These are phyloP conservation scores for Apogon talboti DNA, from an alignment of 2,797 vertebrate species.

Conservation along the genomic window DNA sequence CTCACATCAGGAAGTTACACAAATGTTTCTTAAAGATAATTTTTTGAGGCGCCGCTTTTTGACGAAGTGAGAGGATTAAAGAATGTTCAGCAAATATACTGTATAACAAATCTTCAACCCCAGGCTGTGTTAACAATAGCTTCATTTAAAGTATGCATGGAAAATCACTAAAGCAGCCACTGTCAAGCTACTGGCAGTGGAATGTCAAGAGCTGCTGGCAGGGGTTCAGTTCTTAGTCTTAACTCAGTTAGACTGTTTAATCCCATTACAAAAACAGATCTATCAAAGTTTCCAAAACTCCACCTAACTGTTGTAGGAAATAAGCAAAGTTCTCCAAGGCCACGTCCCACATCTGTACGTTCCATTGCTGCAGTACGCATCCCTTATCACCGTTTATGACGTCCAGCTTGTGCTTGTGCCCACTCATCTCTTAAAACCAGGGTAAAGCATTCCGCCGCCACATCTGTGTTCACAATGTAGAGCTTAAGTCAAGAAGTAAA, in stretches of 20 bases:
- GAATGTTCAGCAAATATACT: conserved; percentile 55
- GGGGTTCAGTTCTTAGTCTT: conserved; percentile 50
- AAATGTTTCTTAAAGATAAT: conserved; percentile 38
- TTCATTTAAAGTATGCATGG: conserved; percentile 60
- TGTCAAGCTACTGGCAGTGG: conserved; percentile 56
- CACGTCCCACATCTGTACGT: neutral
- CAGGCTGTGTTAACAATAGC: conserved; percentile 58
- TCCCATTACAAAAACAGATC: conserved; percentile 61
- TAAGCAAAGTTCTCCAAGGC: conserved; percentile 17
- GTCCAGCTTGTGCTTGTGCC: conserved; percentile 23
- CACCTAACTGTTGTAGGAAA: conserved; percentile 36
- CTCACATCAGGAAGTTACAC: conserved; percentile 35
- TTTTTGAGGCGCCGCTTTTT: conserved; percentile 22
- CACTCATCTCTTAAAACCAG: conserved; percentile 18
- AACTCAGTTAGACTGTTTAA: conserved; percentile 59
- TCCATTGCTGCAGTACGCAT: conserved; percentile 1
- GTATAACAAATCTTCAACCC: conserved; percentile 56
- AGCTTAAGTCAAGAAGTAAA: too few relatives aligned
- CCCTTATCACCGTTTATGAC: conserved; percentile 16
- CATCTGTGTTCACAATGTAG: too few relatives aligned
- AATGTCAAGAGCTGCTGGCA: conserved; percentile 60
- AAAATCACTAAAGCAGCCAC: conserved; percentile 59
- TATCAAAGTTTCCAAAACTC: conserved; percentile 47
- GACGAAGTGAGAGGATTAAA: conserved; percentile 49
- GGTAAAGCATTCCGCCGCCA: too few relatives aligned